Percentiles rank a stretch among this genome's conserved stretches.
Evolutionary conservation across 2,797 vertebrate species (phyloP).

Genomic region (Melopsittacus undulatus): DNA sequence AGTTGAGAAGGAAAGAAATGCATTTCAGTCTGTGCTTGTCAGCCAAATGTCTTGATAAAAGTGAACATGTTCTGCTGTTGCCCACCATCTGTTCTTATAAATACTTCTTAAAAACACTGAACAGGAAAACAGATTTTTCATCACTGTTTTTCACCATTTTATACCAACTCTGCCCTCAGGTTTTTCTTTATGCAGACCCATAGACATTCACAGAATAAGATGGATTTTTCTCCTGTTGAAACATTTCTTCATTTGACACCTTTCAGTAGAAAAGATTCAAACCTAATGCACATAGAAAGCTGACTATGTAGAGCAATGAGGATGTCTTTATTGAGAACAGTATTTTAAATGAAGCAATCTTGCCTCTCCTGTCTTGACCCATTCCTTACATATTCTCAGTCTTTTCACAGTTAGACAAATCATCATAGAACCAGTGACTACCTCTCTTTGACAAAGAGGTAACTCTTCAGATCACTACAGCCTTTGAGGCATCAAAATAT

Average conservation of each 20-base stretch:
- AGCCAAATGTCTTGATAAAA: slow-evolving; percentile 63
- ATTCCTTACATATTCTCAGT: neutral
- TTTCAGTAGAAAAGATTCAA: neutral
- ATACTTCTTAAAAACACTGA: slow-evolving; percentile 35
- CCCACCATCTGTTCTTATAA: slow-evolving; percentile 61
- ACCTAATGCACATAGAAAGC: neutral
- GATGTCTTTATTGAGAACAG: neutral
- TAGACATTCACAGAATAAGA: neutral
- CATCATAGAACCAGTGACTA: neutral
- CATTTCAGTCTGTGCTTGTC: slow-evolving; percentile 49
- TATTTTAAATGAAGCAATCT: neutral
- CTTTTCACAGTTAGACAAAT: neutral
- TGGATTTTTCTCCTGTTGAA: neutral
- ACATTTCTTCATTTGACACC: neutral
- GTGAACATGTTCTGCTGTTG: slow-evolving; percentile 52
- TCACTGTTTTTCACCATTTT: slow-evolving; percentile 21
- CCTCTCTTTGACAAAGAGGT: neutral
- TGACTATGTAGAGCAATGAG: neutral
- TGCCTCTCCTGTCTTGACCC: neutral
- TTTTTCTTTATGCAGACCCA: neutral
- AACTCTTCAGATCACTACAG: neutral
- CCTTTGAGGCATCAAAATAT: neutral
- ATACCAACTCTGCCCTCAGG: neutral
- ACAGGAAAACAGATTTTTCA: slow-evolving; percentile 42
- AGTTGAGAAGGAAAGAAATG: slow-evolving; percentile 36